Evolutionary conservation across 2,888 invertebrate species (phyloP).

Genomic region (Meandrusa payeni): DNA sequence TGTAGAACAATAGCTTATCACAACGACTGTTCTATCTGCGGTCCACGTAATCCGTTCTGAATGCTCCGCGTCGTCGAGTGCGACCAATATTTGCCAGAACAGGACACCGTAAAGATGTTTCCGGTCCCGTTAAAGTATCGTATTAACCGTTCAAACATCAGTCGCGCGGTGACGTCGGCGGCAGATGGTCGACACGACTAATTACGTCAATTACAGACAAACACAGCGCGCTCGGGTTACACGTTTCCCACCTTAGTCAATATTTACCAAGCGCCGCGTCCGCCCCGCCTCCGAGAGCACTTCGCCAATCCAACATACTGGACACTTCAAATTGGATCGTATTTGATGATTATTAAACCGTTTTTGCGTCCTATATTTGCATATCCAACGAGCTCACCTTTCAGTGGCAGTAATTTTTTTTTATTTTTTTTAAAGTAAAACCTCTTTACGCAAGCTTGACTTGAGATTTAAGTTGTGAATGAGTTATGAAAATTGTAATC

Average conservation of each 20-base stretch:
- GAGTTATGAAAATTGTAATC: no score
- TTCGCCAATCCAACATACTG: conserved; percentile 7
- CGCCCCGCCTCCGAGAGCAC: conserved; percentile 31
- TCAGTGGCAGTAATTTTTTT: no score
- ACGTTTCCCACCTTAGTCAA: conserved; percentile 74
- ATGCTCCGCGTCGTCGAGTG: conserved; percentile 69
- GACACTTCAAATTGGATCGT: conserved; percentile 4
- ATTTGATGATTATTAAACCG: conserved; percentile 1
- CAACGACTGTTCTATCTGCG: conserved; percentile 1
- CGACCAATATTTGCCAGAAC: conserved; percentile 73
- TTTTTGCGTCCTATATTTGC: conserved; percentile 3
- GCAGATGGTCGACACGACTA: conserved; percentile 79
- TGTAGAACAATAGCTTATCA: conserved; percentile 36
- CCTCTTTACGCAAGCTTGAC: no score
- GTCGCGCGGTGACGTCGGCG: conserved; percentile 52
- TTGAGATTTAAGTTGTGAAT: no score
- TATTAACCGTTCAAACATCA: conserved; percentile 70
- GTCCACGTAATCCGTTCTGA: conserved; percentile 42
- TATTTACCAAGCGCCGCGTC: conserved; percentile 57
- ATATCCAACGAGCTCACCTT: no score
- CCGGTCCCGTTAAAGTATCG: conserved; percentile 75
- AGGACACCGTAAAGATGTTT: conserved; percentile 73
- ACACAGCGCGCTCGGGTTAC: conserved; percentile 70
- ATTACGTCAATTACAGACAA: conserved; percentile 80
- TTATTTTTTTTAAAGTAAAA: no score